Evolutionary conservation across 2,797 vertebrate species (phyloP).

Genomic region (Varecia variegata): DNA sequence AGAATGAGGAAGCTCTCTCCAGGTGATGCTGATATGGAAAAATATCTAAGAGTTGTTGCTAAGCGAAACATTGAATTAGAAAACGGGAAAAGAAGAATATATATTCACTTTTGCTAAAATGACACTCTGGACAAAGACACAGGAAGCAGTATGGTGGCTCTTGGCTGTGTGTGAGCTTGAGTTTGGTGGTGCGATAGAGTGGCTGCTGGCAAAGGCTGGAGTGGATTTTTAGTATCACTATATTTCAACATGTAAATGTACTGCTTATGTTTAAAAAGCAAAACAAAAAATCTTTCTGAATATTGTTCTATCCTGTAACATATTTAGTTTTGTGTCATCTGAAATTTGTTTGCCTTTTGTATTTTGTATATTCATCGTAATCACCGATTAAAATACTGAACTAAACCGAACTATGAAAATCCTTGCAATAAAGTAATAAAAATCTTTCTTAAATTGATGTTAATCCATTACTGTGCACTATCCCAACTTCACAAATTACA

Average conservation of each 20-base stretch:
- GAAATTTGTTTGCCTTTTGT: neutral
- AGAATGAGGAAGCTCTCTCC: neutral
- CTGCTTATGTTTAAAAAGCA: neutral
- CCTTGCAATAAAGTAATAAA: conserved; percentile 23
- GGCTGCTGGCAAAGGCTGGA: neutral
- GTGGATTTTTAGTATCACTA: neutral
- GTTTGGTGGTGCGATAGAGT: fast-evolving
- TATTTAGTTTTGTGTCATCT: neutral
- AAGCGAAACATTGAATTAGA: neutral
- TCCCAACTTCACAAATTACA: neutral
- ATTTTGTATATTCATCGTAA: neutral
- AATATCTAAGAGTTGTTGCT: neutral
- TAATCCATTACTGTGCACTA: neutral
- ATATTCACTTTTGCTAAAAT: neutral
- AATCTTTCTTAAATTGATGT: conserved; percentile 3
- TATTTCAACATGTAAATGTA: neutral
- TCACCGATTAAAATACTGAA: neutral
- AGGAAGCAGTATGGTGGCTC: neutral
- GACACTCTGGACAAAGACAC: neutral
- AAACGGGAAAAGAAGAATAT: neutral
- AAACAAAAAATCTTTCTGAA: neutral
- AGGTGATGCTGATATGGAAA: neutral
- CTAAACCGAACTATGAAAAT: neutral
- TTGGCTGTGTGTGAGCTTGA: neutral
- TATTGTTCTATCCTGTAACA: neutral